Base-by-base conservation (phyloP, 1,140 invertebrate genomes). In the Mamestra configurata region DNA sequence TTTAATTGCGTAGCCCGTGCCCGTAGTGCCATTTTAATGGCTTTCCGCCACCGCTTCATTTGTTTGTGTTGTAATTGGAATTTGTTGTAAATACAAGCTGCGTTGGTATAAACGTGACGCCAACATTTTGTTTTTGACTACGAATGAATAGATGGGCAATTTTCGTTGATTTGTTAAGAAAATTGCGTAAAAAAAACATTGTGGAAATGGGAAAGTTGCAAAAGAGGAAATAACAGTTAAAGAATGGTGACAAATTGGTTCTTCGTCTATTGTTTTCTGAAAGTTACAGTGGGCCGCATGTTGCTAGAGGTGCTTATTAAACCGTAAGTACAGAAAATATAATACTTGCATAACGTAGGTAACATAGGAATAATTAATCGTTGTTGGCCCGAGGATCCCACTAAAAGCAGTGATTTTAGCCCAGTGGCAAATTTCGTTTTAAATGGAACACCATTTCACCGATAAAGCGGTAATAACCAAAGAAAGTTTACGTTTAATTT, bases 1-100 rank as follows among this genome's bases (percentile, higher is more conserved):
- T 84, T 84, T 84, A 80, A 80, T 82, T 77, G 76, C 79, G 73
- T 76, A 76, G 73, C 55, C 71, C 71, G 71, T 37, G 59, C 20
- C 59, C 59, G 51, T 3, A n/a, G 2, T 73, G 71, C 55, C 73
- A 76, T 64, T 76, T 59, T 76, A 76, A 76, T 76, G 43, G 73
- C 73, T 64, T 76, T 64, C 57, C 66, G 66, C 66, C 20, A 61
- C 55, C 55, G 57, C 73, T 64, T 49, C 73, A 64, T 55, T 76
- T 76, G 72, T 76, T 61, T 76, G 72, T 61, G 37, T 61, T 76
- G 53, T 76, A 61, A 76, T 61, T 76, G 72, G 31, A 76, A 61
- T 75, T 75, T 75, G 71, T 55, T 57, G 20, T 75, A 75, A 75
- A 75, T 75, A 57, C 53, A 49, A 4, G 43, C 43, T 49, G 6